phyloP scores from a whole-genome alignment of 2,888 invertebrate species.

The Lysandra coridon region DNA sequence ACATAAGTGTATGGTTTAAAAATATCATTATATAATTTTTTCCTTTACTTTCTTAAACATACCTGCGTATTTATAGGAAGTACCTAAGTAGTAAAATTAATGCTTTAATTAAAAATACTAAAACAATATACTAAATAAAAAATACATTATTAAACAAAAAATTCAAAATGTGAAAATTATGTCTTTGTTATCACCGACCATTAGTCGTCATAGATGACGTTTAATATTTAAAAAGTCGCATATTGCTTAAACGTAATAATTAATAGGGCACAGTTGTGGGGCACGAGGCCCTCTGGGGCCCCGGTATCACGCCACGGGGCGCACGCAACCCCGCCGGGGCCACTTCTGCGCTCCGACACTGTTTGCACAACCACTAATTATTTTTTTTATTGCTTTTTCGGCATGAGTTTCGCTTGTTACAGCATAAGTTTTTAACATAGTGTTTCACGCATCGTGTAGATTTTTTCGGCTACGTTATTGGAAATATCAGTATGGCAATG shows the following conservation, averaged over 20 bases:
- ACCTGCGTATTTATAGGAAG: no score
- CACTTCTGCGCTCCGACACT: slow-evolving; percentile 62
- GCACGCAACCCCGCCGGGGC: slow-evolving; percentile 68
- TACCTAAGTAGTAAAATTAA: no score
- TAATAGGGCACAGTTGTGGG: slow-evolving; percentile 41
- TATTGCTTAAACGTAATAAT: slow-evolving; percentile 44
- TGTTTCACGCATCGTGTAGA: neutral
- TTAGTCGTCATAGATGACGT: slow-evolving; percentile 3
- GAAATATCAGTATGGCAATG: no score
- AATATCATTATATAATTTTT: no score
- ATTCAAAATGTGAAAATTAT: neutral
- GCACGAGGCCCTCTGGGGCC: slow-evolving; percentile 48
- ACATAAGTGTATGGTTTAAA: no score
- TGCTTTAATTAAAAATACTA: no score
- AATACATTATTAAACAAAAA: no score
- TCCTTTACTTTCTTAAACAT: no score
- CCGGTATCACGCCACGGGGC: slow-evolving; percentile 50
- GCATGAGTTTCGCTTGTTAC: neutral
- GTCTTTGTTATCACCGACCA: neutral
- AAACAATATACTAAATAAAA: no score
- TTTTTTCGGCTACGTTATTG: no score
- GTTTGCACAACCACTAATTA: slow-evolving; percentile 56
- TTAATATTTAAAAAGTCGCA: slow-evolving; percentile 28
- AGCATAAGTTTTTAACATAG: neutral
- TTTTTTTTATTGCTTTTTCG: slow-evolving; percentile 44